phyloP scores from a whole-genome alignment of 2,888 invertebrate genomes.

The Gastrophysa polygoni region DNA sequence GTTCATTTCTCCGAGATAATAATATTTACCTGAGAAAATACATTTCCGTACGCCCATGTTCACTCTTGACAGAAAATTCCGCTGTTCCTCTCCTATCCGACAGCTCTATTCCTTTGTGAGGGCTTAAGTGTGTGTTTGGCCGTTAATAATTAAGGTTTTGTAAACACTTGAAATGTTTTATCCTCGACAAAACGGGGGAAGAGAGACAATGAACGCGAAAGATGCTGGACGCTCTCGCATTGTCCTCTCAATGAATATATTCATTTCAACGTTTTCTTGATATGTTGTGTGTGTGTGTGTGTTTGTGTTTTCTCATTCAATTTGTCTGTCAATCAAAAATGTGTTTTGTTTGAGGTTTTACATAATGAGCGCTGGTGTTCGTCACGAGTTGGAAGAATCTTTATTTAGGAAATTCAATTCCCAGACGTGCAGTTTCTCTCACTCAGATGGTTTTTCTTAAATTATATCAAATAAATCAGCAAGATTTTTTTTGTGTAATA shows the following conservation, averaged over 20 bases:
- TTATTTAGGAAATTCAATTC: too few relatives aligned
- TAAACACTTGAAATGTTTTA: slow-evolving; percentile 54
- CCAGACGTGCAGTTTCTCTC: too few relatives aligned
- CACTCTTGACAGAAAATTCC: slow-evolving; percentile 29
- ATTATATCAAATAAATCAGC: too few relatives aligned
- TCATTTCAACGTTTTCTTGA: slow-evolving; percentile 22
- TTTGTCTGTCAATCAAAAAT: slow-evolving; percentile 7
- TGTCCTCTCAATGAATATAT: slow-evolving; percentile 13
- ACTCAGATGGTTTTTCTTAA: too few relatives aligned
- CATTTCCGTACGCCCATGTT: slow-evolving; percentile 22
- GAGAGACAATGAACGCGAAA: slow-evolving; percentile 29
- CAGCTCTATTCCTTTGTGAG: slow-evolving; percentile 41
- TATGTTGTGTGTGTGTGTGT: slow-evolving; percentile 8
- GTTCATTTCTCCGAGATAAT: too few relatives aligned
- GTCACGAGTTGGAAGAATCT: background rate
- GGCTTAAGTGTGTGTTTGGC: slow-evolving; percentile 52
- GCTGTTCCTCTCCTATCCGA: slow-evolving; percentile 21
- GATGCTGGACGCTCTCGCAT: slow-evolving; percentile 13
- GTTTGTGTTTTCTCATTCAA: slow-evolving; percentile 7
- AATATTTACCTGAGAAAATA: background rate
- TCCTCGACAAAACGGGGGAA: slow-evolving; percentile 51
- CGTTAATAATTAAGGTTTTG: slow-evolving; percentile 56
- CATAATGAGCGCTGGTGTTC: too few relatives aligned
- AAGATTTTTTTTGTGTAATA: too few relatives aligned
- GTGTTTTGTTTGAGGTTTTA: background rate